Evolutionary conservation across 2,797 vertebrate species (phyloP).

Genomic region (Tarsius wallacei): DNA sequence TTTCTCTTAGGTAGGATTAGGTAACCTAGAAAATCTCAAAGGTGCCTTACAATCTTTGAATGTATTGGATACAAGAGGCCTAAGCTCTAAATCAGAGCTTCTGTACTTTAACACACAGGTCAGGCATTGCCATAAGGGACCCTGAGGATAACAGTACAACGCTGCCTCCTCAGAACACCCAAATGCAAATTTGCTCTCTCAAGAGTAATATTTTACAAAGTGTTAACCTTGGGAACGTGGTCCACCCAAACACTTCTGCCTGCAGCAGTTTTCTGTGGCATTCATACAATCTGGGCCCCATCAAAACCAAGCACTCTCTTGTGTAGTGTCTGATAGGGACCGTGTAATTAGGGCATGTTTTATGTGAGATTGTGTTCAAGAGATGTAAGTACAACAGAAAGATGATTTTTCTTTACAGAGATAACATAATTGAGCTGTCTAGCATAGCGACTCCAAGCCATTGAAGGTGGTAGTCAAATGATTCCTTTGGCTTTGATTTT

Average conservation of each 20-base stretch:
- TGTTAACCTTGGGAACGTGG: not conserved
- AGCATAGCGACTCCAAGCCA: not conserved
- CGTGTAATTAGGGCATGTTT: not conserved
- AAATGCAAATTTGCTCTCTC: not conserved
- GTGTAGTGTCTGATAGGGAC: not conserved
- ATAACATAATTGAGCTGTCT: not conserved
- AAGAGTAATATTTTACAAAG: not conserved
- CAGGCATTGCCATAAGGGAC: not conserved
- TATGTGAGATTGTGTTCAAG: not conserved
- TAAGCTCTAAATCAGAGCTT: not conserved
- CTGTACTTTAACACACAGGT: not conserved
- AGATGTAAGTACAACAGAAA: not conserved
- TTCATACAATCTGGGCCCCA: not conserved
- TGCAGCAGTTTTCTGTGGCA: not conserved
- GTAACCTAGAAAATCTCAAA: not conserved
- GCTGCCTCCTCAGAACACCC: not conserved
- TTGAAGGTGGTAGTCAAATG: not conserved
- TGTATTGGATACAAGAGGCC: too few relatives aligned
- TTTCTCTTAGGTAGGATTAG: not conserved
- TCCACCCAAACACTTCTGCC: not conserved
- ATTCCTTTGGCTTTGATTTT: not conserved
- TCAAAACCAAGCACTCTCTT: not conserved
- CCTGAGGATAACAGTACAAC: rapidly evolving
- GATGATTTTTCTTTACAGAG: not conserved
- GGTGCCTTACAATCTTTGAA: not conserved